Percentiles rank a stretch among this genome's conserved stretches.
phyloP scores from a whole-genome alignment of 1,140 invertebrate species.

The Zaprionus taronus region DNA sequence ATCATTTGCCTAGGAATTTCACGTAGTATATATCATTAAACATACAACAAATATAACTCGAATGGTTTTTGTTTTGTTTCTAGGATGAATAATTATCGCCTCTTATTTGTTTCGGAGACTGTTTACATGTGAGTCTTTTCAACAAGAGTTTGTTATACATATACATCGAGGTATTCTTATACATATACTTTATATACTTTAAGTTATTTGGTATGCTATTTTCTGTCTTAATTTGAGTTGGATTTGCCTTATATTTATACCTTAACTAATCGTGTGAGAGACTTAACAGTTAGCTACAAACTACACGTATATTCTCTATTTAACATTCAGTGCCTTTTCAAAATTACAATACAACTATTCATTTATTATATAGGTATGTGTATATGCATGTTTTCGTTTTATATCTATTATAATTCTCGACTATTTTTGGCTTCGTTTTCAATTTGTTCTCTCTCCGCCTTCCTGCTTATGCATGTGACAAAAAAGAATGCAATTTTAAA shows the following conservation, averaged over 20 bases:
- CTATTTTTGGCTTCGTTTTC: slow-evolving; percentile 18
- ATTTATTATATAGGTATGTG: slow-evolving; percentile 4
- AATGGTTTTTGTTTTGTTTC: slow-evolving; percentile 18
- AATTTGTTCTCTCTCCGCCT: slow-evolving; percentile 9
- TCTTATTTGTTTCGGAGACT: slow-evolving; percentile 29
- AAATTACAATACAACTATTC: not conserved
- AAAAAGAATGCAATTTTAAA: slow-evolving; percentile 35
- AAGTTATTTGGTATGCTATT: slow-evolving; percentile 4
- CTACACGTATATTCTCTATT: slow-evolving; percentile 10
- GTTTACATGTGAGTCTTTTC: slow-evolving; percentile 42
- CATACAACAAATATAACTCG: slow-evolving; percentile 35
- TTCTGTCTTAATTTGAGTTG: slow-evolving; percentile 16
- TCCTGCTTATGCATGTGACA: slow-evolving; percentile 12
- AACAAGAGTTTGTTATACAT: slow-evolving; percentile 24
- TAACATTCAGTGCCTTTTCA: slow-evolving; percentile 27
- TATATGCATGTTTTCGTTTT: not conserved
- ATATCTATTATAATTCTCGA: slow-evolving; percentile 2
- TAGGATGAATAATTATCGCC: slow-evolving; percentile 2
- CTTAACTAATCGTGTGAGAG: slow-evolving; percentile 16
- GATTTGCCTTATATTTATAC: not conserved
- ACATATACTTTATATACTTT: not conserved
- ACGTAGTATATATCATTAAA: slow-evolving; percentile 15
- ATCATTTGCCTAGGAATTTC: slow-evolving; percentile 4
- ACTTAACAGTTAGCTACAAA: slow-evolving; percentile 10
- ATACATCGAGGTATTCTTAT: slow-evolving; percentile 2